phyloP scores from a whole-genome alignment of 2,113 vertebrate species.

The Bubalus kerabau region DNA sequence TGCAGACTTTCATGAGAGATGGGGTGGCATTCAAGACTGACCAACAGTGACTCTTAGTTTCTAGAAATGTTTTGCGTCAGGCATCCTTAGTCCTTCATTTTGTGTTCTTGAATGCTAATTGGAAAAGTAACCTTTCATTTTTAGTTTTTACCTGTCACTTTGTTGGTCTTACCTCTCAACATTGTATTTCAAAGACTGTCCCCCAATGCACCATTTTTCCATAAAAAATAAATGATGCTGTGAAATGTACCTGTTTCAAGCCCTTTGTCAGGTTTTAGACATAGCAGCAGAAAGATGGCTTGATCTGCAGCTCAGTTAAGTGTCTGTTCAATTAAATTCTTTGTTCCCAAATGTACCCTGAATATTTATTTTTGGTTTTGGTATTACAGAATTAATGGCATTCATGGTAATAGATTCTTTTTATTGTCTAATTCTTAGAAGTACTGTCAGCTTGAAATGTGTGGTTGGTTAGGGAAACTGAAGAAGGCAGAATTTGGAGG shows the following conservation, averaged over 20 bases:
- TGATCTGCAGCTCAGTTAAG: too few species aligned
- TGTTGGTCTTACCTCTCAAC: background rate
- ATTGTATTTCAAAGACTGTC: background rate
- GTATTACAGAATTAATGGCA: background rate
- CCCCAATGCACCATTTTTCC: background rate
- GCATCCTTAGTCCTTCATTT: background rate
- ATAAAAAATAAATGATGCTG: background rate
- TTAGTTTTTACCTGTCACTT: background rate
- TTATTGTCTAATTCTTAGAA: background rate
- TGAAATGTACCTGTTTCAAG: too few species aligned
- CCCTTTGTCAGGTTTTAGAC: background rate
- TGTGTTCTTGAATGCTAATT: background rate
- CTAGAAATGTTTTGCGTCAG: background rate
- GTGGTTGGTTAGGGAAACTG: background rate
- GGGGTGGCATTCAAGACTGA: fast-evolving
- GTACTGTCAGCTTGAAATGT: background rate
- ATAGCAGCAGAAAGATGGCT: too few species aligned
- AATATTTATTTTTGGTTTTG: background rate
- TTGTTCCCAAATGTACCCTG: too few species aligned
- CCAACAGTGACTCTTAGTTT: background rate
- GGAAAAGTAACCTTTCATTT: background rate
- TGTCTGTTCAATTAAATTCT: too few species aligned
- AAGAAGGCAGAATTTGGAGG: background rate
- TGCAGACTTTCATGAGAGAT: background rate
- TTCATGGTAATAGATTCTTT: background rate